Conservation (phyloP, 1,140 invertebrate genomes). For the Papilio machaon region DNA sequence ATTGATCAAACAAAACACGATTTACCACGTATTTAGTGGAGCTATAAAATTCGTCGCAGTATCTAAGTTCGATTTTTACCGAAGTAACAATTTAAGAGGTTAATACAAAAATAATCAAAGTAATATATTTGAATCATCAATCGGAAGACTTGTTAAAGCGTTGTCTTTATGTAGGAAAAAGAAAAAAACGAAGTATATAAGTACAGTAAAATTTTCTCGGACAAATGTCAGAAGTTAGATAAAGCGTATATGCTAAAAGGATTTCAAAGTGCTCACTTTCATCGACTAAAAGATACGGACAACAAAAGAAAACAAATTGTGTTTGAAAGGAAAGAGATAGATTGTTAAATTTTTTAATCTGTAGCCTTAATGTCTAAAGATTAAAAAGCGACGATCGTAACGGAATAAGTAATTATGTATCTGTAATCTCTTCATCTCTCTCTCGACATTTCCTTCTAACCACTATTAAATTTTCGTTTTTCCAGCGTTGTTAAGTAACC, state of each 20-base stretch:
- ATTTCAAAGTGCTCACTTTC: background rate
- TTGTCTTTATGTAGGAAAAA: background rate
- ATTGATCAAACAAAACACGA: background rate
- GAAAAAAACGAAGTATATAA: background rate
- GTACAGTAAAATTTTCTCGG: background rate
- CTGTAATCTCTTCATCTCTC: background rate
- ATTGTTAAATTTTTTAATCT: background rate
- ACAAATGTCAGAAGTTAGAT: background rate
- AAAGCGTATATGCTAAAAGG: background rate
- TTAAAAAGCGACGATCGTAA: background rate
- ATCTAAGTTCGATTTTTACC: background rate
- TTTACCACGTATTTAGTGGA: background rate
- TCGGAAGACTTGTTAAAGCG: no score
- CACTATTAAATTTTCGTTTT: background rate
- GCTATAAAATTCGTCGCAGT: background rate
- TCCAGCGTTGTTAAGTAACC: background rate
- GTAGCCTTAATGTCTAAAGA: background rate
- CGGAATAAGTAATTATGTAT: conserved; percentile 20
- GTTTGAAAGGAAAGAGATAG: background rate
- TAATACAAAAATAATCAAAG: background rate
- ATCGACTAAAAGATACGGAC: background rate
- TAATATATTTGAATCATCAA: background rate
- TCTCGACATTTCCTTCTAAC: conserved; percentile 16
- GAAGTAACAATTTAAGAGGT: background rate
- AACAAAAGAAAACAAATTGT: background rate